These are phyloP conservation scores for Epistrophella euchroma DNA, from an alignment of 2,888 invertebrate species.

Conservation along the genomic window DNA sequence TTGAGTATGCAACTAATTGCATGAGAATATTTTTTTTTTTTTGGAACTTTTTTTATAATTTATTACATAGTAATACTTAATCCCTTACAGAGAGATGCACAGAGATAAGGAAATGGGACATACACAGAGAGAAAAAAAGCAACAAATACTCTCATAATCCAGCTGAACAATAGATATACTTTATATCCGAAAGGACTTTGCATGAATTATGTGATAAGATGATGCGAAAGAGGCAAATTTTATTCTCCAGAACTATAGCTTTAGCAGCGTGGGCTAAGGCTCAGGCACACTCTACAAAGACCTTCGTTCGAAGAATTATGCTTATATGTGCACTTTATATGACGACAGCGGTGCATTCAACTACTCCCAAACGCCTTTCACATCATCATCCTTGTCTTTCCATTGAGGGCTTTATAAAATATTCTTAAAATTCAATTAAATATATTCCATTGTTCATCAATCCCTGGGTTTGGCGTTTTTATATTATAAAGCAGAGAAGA, in stretches of 20 bases:
- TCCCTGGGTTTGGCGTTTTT: constrained; percentile 71
- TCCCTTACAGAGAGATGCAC: constrained; percentile 66
- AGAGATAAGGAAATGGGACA: constrained; percentile 57
- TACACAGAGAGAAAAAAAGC: constrained; percentile 21
- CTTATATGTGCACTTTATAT: constrained; percentile 74
- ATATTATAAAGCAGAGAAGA: constrained; percentile 2
- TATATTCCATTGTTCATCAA: constrained; percentile 75
- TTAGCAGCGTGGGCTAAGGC: neutral
- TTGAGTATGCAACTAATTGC: constrained; percentile 74
- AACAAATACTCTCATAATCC: constrained; percentile 70
- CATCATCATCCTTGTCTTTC: neutral
- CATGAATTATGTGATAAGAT: constrained; percentile 74
- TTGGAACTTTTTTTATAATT: constrained; percentile 63
- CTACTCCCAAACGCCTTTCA: neutral
- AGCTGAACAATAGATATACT: constrained; percentile 69
- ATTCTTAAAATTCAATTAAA: constrained; percentile 76
- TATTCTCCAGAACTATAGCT: neutral
- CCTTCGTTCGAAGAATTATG: constrained; percentile 68
- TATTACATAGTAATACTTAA: constrained; percentile 74
- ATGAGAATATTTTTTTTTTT: constrained; percentile 63
- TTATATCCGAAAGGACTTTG: constrained; percentile 74
- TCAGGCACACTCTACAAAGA: constrained; percentile 46
- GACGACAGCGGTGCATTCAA: constrained; percentile 52
- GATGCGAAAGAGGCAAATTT: constrained; percentile 64
- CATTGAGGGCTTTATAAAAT: constrained; percentile 71